A percentile compares a stretch with the other conserved stretches of the same genome.
phyloP scores from a whole-genome alignment of 2,113 vertebrate species.

The Zingel zingel region DNA sequence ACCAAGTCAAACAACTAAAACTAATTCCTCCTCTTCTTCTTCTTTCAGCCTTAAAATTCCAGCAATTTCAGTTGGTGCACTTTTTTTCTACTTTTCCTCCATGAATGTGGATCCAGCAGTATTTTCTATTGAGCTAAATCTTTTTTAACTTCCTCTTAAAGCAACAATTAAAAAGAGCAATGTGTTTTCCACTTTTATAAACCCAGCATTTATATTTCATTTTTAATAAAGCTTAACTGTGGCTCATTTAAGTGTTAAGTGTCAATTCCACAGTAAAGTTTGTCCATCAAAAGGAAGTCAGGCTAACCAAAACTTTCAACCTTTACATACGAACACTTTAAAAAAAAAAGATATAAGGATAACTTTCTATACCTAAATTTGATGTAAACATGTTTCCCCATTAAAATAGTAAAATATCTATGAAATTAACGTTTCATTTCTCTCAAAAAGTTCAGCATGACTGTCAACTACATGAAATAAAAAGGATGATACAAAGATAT shows the following conservation, averaged over 20 bases:
- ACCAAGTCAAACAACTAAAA: neutral
- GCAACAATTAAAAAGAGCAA: constrained; percentile 41
- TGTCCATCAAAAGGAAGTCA: constrained; percentile 43
- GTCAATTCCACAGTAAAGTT: constrained; percentile 20
- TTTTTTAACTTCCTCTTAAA: constrained; percentile 52
- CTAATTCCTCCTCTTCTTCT: neutral
- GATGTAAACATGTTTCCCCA: constrained; percentile 69
- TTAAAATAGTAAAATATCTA: constrained; percentile 46
- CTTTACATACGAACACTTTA: constrained; percentile 37
- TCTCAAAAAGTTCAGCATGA: constrained; percentile 40
- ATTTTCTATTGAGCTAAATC: constrained; percentile 46
- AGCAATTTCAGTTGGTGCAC: constrained; percentile 35
- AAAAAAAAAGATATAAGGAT: constrained; percentile 36
- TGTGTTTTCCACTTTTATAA: constrained; percentile 39
- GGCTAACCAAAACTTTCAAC: constrained; percentile 31
- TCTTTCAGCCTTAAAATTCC: constrained; percentile 7
- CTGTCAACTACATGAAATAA: constrained; percentile 48
- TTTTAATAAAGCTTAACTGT: constrained; percentile 47
- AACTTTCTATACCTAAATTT: constrained; percentile 40
- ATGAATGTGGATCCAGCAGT: constrained; percentile 50
- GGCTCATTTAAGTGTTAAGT: constrained; percentile 42
- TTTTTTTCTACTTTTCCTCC: constrained; percentile 32
- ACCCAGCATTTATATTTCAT: constrained; percentile 46
- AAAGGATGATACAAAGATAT: constrained; percentile 24
- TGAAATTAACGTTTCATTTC: constrained; percentile 18